Conservation (phyloP, 2,113 vertebrate genomes). For the Pristiophorus japonicus region DNA sequence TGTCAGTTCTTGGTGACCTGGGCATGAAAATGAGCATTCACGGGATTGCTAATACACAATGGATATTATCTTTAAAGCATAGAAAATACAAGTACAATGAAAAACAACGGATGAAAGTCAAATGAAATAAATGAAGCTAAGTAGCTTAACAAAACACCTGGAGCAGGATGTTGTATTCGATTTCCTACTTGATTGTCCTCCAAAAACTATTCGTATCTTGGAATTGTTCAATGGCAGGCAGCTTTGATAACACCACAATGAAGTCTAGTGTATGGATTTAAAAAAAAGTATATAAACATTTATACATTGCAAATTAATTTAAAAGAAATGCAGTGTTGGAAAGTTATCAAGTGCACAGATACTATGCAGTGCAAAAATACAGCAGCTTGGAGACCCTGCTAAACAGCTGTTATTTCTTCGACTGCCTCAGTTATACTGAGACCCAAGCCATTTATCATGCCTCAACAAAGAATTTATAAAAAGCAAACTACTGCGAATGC, state of each 20-base stretch:
- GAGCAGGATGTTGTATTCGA: neutral
- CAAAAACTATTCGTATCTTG: neutral
- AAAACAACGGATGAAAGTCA: neutral
- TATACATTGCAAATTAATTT: neutral
- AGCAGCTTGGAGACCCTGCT: neutral
- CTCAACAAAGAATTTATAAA: neutral
- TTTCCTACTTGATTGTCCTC: neutral
- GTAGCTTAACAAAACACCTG: neutral
- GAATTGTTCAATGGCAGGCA: neutral
- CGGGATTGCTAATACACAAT: neutral
- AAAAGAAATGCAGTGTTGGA: neutral
- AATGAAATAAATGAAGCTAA: neutral
- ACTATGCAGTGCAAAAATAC: neutral
- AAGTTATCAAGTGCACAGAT: neutral
- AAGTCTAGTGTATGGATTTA: too few species aligned
- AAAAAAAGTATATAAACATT: too few species aligned
- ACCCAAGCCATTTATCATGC: neutral
- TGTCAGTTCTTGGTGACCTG: neutral
- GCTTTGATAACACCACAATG: neutral
- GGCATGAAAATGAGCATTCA: neutral
- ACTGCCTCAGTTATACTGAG: neutral
- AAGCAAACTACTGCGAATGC: too few species aligned
- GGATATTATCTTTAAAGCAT: neutral
- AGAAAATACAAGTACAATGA: neutral
- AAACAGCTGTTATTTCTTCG: neutral